Evolutionary conservation across 2,888 invertebrate species (phyloP).

Genomic region (Steinernema hermaphroditum): DNA sequence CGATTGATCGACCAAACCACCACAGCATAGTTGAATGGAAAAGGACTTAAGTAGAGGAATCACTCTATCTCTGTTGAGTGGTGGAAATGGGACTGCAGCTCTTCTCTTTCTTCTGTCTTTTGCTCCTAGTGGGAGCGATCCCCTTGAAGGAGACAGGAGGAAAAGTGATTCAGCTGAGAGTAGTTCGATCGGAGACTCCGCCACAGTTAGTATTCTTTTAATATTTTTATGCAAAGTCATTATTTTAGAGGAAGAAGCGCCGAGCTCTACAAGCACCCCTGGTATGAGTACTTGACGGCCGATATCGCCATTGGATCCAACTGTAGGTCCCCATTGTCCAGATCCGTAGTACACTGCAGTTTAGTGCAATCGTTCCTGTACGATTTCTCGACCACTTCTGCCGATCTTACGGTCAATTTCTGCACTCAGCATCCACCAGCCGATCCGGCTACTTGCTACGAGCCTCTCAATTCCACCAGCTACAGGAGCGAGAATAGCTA

Average conservation of each 20-base stretch:
- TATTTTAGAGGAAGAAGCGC: not conserved
- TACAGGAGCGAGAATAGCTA: not conserved
- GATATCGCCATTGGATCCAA: constrained; percentile 16
- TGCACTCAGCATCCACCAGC: constrained; percentile 10
- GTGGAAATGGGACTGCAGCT: too few relatives aligned
- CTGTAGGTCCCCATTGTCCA: not conserved
- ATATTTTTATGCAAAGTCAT: not conserved
- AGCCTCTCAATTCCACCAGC: not conserved
- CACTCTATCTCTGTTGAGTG: too few relatives aligned
- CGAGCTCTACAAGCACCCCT: constrained; percentile 7
- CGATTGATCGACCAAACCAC: too few relatives aligned
- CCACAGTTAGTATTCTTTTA: not conserved
- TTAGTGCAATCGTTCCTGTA: constrained; percentile 2
- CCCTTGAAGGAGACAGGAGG: not conserved
- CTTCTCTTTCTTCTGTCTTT: not conserved
- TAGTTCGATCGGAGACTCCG: not conserved
- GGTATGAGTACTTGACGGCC: constrained; percentile 11
- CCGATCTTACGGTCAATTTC: constrained; percentile 2
- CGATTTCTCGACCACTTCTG: constrained; percentile 15
- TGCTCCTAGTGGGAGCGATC: not conserved
- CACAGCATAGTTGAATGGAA: too few relatives aligned
- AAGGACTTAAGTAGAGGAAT: too few relatives aligned
- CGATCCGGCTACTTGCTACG: constrained; percentile 7
- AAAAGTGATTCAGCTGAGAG: not conserved
- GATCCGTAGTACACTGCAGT: not conserved